These are phyloP conservation scores for Drosophila pruinosa DNA, from an alignment of 1,140 invertebrate genomes.

Conservation along the genomic window DNA sequence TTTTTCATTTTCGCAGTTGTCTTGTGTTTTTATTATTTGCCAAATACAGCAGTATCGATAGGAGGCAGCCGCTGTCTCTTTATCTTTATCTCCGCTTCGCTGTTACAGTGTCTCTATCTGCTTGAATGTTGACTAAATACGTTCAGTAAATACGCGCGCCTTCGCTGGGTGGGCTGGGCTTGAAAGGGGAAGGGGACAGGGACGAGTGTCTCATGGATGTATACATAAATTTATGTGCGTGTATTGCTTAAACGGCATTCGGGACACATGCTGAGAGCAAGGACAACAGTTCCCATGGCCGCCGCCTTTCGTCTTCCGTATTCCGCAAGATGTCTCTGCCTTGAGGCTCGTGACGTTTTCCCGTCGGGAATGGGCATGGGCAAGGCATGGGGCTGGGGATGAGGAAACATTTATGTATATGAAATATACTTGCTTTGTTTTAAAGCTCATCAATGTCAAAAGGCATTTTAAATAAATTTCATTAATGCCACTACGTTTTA, in stretches of 20 bases:
- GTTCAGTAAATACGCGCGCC: conserved; percentile 50
- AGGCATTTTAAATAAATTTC: conserved; percentile 70
- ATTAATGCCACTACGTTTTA: conserved; percentile 34
- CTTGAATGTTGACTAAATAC: conserved; percentile 65
- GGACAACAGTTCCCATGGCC: conserved; percentile 1
- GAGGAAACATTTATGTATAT: conserved; percentile 22
- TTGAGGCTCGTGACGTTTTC: not conserved
- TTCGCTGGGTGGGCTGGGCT: no score
- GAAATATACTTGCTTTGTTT: conserved; percentile 27
- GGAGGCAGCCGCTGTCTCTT: not conserved
- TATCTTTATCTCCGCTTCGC: not conserved
- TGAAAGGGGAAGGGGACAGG: no score
- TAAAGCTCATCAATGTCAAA: conserved; percentile 65
- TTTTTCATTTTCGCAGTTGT: conserved; percentile 29
- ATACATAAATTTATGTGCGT: conserved; percentile 39
- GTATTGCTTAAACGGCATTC: conserved; percentile 37
- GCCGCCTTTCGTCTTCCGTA: not conserved
- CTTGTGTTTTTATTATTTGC: conserved; percentile 73
- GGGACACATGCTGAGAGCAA: conserved; percentile 3
- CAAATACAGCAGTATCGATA: conserved; percentile 69
- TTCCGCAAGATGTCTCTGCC: not conserved
- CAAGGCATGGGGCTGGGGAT: not conserved
- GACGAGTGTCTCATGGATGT: conserved; percentile 23
- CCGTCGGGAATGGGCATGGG: no score
- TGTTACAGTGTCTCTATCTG: not conserved